Base-by-base conservation (phyloP, 2,113 vertebrate species). In the Peromyscus polionotus region DNA sequence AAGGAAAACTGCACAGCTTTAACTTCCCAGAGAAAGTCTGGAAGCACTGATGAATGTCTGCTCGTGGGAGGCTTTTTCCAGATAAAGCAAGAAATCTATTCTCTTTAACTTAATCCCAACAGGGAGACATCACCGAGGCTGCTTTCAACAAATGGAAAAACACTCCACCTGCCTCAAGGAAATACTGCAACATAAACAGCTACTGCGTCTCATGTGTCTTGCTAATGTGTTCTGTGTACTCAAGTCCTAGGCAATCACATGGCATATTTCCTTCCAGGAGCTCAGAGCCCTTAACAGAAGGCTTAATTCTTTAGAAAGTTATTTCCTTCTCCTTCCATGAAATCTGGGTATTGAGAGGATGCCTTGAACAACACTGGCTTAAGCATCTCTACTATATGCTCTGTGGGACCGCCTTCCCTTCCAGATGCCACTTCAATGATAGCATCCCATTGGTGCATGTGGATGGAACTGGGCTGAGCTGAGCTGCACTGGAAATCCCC, bases 21-120 rank as follows among this genome's bases (percentile, higher is more conserved):
- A 87, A 91, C 72, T 91, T 80, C 83, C 89, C 86, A 33, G 28
- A 57, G 88, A 96, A 95, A 91, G 54, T 0, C 0, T 84, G 7
- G 57, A 68, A 88, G 28, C 3, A 20, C 33, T 83, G 88, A 96
- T 95, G 73, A 93, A 48, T 89, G 89, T n/a, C 81, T 92, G 84
- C 85, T 65, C 22, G 70, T 85, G 45, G 85, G 59, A 94, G 72
- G 80, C 76, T 96, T 90, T 96, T 42, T n/a, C 84, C 85, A 94
- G 84, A 54, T 89, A 87, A 94, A 95, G 81, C 16, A 48, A 95
- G 81, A 96, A 96, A 96, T 76, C 26, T 51, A 61, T 96, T 93
- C 95, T 96, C 91, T 97, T 96, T 93, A 91, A 95, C 57, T 91
- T 80, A 59, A 94, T 96, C 61, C n/a, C 96, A 88, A 75, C 36